These are phyloP conservation scores for Pteromalus puparum DNA, from an alignment of 1,140 invertebrate genomes.

Conservation along the genomic window DNA sequence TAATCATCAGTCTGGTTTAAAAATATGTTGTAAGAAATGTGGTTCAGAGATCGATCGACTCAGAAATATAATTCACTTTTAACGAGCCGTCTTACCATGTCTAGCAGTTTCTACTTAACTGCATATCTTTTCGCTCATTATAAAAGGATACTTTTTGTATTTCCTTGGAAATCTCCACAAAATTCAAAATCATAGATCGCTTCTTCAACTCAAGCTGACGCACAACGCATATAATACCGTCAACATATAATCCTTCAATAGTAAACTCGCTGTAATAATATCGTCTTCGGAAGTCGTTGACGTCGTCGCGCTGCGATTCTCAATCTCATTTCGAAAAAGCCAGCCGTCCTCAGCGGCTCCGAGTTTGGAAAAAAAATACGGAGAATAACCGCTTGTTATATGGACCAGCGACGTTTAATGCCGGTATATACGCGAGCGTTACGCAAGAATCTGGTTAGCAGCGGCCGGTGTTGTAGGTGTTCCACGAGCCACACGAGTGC, in stretches of 20 bases:
- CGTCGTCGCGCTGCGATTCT: not conserved
- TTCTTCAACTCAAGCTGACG: too few species aligned
- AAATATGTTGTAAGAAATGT: not conserved
- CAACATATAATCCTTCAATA: not conserved
- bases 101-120: not conserved
- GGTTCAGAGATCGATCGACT: not conserved
- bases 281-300: not conserved
- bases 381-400: conserved; percentile 13
- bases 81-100: not conserved
- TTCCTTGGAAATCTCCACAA: too few species aligned
- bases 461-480: conserved; percentile 47
- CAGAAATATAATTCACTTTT: not conserved
- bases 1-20: not conserved
- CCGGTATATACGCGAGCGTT: conserved; percentile 28
- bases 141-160: not conserved
- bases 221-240: too few species aligned
- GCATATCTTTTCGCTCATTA: not conserved
- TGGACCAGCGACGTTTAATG: conserved; percentile 36
- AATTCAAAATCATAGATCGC: too few species aligned
- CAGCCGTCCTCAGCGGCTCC: not conserved
- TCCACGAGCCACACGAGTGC: conserved; percentile 15
- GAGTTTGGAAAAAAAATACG: conserved; percentile 4
- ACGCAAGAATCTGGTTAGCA: conserved; percentile 57
- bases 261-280: not conserved
- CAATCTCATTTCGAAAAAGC: not conserved